These are phyloP conservation scores for Rhynchonycteris naso DNA, from an alignment of 2,797 vertebrate species.

Conservation along the genomic window DNA sequence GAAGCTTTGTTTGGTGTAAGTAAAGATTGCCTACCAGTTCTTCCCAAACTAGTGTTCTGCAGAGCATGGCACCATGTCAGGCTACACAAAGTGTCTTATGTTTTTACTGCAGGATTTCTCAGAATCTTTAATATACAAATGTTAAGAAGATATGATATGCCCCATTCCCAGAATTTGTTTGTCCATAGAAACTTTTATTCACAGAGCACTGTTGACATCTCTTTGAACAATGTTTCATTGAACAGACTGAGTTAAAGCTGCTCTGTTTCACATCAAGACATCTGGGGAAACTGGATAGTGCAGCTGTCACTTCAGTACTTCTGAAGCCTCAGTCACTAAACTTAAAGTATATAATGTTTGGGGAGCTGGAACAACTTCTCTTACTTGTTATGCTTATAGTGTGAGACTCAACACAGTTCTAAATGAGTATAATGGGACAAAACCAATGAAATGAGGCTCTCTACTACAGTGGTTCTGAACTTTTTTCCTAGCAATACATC, in stretches of 20 bases:
- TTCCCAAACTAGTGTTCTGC: not conserved
- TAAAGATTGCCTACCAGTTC: not conserved
- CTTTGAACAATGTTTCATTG: constrained; percentile 32
- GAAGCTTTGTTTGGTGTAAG: not conserved
- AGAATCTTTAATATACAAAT: not conserved
- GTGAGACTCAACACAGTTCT: not conserved
- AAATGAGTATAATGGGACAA: constrained; percentile 2
- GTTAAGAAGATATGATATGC: constrained; percentile 6
- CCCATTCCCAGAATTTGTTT: constrained; percentile 30
- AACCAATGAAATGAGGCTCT: not conserved
- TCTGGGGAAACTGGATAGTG: not conserved
- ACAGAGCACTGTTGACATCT: constrained; percentile 41
- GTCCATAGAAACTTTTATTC: constrained; percentile 53
- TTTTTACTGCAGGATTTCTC: not conserved
- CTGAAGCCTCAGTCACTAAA: not conserved
- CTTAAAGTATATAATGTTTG: not conserved
- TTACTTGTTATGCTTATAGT: constrained; percentile 19
- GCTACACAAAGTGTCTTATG: not conserved
- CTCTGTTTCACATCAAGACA: not conserved
- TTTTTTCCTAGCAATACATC: not conserved
- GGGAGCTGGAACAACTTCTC: not conserved
- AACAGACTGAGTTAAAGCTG: constrained; percentile 43
- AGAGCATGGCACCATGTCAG: not conserved
- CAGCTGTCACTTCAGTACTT: not conserved
- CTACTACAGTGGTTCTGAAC: not conserved